Evolutionary conservation across 2,113 vertebrate species (phyloP).

Genomic region (Halcyon malimbica): DNA sequence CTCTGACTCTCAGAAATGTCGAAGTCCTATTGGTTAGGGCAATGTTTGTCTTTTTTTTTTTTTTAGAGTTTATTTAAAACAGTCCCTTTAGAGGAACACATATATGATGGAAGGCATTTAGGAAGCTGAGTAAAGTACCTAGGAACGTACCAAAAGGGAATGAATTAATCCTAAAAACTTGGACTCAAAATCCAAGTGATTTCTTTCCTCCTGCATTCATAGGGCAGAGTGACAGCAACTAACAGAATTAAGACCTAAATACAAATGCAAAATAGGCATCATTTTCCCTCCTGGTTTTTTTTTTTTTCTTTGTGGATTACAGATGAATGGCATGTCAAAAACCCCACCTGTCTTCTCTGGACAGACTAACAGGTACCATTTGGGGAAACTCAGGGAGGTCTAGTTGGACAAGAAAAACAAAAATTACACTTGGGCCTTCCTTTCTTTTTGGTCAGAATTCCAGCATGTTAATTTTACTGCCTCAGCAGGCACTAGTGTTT

Average conservation of each 20-base stretch:
- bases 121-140: background rate
- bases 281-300: background rate
- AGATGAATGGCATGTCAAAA: background rate
- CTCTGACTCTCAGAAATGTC: background rate
- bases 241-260: background rate
- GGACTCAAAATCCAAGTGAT: background rate
- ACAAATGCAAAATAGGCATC: background rate
- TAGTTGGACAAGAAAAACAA: background rate
- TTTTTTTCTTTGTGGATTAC: background rate
- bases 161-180: background rate
- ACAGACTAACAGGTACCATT: background rate
- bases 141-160: background rate
- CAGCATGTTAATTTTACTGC: accelerated
- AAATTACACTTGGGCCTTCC: background rate
- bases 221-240: background rate
- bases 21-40: background rate
- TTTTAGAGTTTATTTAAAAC: background rate
- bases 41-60: background rate
- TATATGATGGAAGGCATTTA: background rate
- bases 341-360: background rate
- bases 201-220: background rate
- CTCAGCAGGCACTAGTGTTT: background rate
- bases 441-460: background rate
- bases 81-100: background rate
- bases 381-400: background rate